phyloP scores from a whole-genome alignment of 1,140 invertebrate genomes.

The Nebria ingens region DNA sequence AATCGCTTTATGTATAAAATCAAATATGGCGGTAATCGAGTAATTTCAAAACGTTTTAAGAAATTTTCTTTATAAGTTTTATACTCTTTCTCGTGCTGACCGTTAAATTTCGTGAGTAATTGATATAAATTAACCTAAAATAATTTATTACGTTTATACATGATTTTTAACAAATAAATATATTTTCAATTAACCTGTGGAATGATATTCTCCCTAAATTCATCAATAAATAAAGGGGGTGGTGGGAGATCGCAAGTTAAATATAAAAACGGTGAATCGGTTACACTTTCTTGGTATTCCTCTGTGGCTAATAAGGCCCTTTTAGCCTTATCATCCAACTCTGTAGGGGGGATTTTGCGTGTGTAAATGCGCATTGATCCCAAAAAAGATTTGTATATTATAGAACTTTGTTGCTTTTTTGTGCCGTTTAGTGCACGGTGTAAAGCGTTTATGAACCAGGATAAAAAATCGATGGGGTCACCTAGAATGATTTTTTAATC shows the following conservation, averaged over 20 bases:
- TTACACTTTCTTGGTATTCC: constrained; percentile 79
- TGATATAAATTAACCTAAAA: constrained; percentile 85
- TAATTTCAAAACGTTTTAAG: constrained; percentile 94
- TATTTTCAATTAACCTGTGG: constrained; percentile 63
- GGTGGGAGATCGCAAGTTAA: constrained; percentile 94
- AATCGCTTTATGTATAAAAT: constrained; percentile 97
- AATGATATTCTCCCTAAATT: constrained; percentile 96
- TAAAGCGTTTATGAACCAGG: constrained; percentile 91
- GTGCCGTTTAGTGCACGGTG: constrained; percentile 83
- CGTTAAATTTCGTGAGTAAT: constrained; percentile 93
- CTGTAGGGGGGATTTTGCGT: constrained; percentile 86
- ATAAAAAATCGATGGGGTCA: constrained; percentile 94
- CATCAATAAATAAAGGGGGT: constrained; percentile 93
- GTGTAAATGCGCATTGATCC: constrained; percentile 93
- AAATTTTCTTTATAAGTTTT: constrained; percentile 99
- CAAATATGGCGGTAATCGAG: constrained; percentile 88
- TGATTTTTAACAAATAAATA: not conserved
- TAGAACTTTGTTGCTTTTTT: constrained; percentile 75
- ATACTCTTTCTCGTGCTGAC: constrained; percentile 91
- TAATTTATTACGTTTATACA: constrained; percentile 6
- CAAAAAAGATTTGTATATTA: constrained; percentile 91
- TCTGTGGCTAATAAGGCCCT: constrained; percentile 65
- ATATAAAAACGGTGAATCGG: constrained; percentile 89
- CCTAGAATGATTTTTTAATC: constrained; percentile 44
- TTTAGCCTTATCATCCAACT: constrained; percentile 82